Evolutionary conservation across 2,797 vertebrate species (phyloP).

Genomic region (Sebastes oblongus): DNA sequence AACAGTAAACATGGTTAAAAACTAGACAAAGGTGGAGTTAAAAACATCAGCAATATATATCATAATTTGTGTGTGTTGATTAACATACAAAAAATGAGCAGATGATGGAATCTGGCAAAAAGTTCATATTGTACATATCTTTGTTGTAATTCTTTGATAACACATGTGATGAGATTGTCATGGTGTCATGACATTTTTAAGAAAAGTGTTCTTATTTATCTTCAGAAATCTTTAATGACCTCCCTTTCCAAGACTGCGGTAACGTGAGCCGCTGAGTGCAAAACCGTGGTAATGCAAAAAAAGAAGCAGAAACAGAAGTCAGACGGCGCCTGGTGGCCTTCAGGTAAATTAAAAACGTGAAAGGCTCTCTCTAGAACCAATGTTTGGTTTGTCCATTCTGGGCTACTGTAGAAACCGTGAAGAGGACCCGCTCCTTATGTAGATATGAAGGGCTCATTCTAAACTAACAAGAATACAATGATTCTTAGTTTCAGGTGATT

Average conservation of each 20-base stretch:
- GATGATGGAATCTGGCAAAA: not conserved
- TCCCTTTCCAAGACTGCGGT: too few species aligned
- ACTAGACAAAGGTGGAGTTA: not conserved
- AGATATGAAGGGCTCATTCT: too few species aligned
- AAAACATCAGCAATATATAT: not conserved
- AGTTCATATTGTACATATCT: not conserved
- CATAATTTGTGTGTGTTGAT: not conserved
- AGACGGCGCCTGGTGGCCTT: rapidly evolving
- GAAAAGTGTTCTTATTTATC: not conserved
- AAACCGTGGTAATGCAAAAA: too few species aligned
- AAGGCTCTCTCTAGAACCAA: too few species aligned
- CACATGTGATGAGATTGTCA: not conserved
- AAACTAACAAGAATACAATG: too few species aligned
- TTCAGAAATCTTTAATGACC: not conserved
- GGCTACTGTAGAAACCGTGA: too few species aligned
- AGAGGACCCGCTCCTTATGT: too few species aligned
- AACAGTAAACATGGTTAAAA: not conserved
- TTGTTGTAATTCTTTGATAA: not conserved
- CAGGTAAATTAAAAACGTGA: too few species aligned
- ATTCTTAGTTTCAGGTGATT: too few species aligned
- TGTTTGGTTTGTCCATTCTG: too few species aligned
- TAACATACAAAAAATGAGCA: not conserved
- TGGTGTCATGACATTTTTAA: not conserved
- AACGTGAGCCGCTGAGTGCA: too few species aligned
- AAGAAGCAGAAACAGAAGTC: rapidly evolving